phyloP scores from a whole-genome alignment of 2,797 vertebrate genomes.

The Kryptopterus vitreolus region DNA sequence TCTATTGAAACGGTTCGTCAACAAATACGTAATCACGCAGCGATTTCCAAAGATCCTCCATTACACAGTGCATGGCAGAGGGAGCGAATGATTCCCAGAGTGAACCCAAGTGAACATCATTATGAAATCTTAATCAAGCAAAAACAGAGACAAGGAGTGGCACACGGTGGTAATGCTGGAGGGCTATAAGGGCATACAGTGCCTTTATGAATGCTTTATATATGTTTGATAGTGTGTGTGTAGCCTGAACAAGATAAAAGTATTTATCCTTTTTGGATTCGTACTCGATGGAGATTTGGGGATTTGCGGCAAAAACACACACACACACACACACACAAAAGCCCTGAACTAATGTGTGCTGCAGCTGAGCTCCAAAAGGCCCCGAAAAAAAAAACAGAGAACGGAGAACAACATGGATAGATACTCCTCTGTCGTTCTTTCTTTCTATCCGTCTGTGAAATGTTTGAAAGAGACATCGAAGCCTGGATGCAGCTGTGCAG shows the following conservation, averaged over 20 bases:
- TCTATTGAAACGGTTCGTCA: conserved; percentile 68
- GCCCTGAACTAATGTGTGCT: conserved; percentile 28
- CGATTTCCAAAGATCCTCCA: conserved; percentile 69
- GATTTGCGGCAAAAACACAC: conserved; percentile 47
- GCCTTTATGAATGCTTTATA: neutral
- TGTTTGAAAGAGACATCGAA: conserved; percentile 13
- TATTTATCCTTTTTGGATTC: conserved; percentile 33
- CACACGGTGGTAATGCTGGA: conserved; percentile 23
- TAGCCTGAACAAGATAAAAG: conserved; percentile 41
- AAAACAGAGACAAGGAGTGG: conserved; percentile 48
- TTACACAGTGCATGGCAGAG: conserved; percentile 65
- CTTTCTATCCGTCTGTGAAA: conserved; percentile 22
- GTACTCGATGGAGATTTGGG: conserved; percentile 41
- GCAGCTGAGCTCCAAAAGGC: conserved; percentile 8
- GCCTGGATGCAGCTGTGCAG: conserved; percentile 48
- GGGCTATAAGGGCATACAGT: conserved; percentile 7
- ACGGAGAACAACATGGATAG: conserved; percentile 18
- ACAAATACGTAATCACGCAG: conserved; percentile 68
- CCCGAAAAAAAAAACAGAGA: neutral
- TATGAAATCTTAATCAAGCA: conserved; percentile 62
- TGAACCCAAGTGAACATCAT: conserved; percentile 67
- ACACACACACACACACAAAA: conserved; percentile 37
- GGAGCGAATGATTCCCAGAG: conserved; percentile 59
- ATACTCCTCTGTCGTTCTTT: neutral
- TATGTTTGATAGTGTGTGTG: neutral